Conservation (phyloP, 1,140 invertebrate genomes). For the Lepidotrigona ventralis region DNA sequence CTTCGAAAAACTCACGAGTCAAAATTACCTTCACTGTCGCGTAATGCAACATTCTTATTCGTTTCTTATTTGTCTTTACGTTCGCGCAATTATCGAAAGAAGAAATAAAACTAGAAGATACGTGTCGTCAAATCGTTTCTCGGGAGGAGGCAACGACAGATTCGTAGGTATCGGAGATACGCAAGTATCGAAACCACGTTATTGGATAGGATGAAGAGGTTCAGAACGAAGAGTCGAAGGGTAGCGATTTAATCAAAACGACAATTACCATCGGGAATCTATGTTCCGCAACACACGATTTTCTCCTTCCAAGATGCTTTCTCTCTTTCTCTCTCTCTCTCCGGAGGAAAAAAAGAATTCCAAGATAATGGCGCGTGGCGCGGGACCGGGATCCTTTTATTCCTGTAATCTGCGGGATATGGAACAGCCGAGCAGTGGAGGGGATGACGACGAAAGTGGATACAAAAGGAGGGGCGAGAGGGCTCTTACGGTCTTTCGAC, state of each 20-base stretch:
- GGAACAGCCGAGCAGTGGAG: not conserved
- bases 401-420: slow-evolving; percentile 38
- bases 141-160: not conserved
- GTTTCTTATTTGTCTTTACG: not conserved
- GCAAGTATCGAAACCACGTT: not conserved
- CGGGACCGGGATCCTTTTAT: slow-evolving; percentile 27
- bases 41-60: not conserved
- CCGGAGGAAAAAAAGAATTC: slow-evolving; percentile 6
- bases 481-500: not conserved
- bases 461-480: too few relatives aligned
- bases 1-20: too few relatives aligned
- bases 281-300: slow-evolving; percentile 23
- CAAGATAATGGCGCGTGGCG: slow-evolving; percentile 39
- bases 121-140: not conserved
- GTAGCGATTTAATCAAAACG: slow-evolving; percentile 35
- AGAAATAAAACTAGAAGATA: not conserved
- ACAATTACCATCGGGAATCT: slow-evolving; percentile 24
- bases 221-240: too few relatives aligned
- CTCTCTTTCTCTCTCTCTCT: not conserved
- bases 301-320: not conserved
- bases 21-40: too few relatives aligned
- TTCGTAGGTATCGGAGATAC: not conserved
- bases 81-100: not conserved
- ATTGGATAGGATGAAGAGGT: not conserved
- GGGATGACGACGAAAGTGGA: not conserved